Evolutionary conservation across 2,797 vertebrate species (phyloP).

Genomic region (Rallus crepitans): DNA sequence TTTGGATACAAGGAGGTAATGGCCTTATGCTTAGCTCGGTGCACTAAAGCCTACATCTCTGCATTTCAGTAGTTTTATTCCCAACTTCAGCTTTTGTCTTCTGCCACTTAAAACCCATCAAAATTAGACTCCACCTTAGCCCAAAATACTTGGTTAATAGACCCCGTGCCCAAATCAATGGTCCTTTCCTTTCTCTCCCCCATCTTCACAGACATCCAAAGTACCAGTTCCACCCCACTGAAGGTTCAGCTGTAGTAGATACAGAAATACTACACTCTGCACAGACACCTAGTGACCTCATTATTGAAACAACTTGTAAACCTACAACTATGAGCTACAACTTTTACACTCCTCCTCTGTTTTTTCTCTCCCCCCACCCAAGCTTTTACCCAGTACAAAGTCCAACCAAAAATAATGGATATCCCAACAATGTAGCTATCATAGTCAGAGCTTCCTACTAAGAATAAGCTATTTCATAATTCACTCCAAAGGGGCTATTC

Average conservation of each 20-base stretch:
- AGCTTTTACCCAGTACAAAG: background rate
- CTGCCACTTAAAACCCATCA: background rate
- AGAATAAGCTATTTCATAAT: background rate
- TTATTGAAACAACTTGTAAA: background rate
- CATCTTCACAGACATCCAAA: background rate
- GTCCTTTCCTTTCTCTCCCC: background rate
- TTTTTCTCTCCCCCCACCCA: background rate
- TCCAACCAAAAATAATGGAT: background rate
- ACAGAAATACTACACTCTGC: background rate
- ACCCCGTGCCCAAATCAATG: background rate
- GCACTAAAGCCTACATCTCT: background rate
- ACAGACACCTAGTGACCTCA: background rate
- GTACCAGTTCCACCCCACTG: background rate
- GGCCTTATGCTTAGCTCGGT: rapidly evolving
- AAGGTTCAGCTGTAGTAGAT: background rate
- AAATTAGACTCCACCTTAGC: background rate
- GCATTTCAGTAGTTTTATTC: background rate
- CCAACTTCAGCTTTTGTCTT: background rate
- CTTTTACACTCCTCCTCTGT: background rate
- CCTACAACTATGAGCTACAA: background rate
- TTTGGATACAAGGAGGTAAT: background rate
- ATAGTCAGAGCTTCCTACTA: background rate
- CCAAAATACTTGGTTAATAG: background rate
- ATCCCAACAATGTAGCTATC: background rate
- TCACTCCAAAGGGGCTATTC: background rate